Conservation (phyloP, 1,140 invertebrate genomes). For the Venturia canescens region DNA sequence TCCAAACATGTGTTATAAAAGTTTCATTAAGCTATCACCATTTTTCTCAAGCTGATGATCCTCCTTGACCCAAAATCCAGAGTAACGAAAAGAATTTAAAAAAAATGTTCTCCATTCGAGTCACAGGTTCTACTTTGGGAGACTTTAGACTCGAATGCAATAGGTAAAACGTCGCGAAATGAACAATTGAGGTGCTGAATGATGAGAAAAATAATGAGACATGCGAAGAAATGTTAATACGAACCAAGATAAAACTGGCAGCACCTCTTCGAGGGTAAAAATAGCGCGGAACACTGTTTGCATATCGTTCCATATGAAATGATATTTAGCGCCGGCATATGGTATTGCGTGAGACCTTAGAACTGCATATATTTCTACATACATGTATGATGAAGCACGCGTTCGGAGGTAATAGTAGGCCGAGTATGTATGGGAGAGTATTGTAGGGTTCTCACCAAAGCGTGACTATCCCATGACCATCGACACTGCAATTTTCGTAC, state of each 20-base stretch:
- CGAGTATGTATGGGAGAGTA: background rate
- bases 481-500: background rate
- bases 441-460: constrained; percentile 5
- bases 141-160: no score
- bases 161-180: background rate
- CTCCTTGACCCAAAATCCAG: no score
- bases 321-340: constrained; percentile 51
- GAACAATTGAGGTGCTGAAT: background rate
- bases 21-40: no score
- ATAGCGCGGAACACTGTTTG: background rate
- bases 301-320: constrained; percentile 33
- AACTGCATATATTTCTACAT: constrained; percentile 15
- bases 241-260: background rate
- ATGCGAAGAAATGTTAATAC: background rate
- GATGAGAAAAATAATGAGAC: background rate
- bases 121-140: no score
- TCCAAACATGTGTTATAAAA: no score
- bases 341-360: constrained; percentile 29
- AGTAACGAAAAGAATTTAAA: no score
- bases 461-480: constrained; percentile 23
- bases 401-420: background rate
- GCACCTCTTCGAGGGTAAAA: background rate
- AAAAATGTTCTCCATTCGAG: no score
- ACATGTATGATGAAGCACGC: background rate
- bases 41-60: no score